Percentiles rank a stretch among this genome's conserved stretches.
Evolutionary conservation across 2,888 invertebrate genomes (phyloP).

Genomic region (Nomada hirtipes): DNA sequence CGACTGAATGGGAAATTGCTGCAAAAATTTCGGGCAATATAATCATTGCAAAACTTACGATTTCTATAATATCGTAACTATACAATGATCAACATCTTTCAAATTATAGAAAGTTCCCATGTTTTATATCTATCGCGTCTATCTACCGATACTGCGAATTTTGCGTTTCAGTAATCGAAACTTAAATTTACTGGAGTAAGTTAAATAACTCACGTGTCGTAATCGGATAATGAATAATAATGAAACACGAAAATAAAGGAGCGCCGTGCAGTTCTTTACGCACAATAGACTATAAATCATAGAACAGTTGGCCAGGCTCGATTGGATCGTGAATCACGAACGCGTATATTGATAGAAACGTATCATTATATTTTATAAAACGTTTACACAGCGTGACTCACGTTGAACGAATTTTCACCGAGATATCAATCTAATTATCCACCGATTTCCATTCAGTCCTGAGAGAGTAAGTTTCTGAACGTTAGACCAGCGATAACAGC

Average conservation of each 20-base stretch:
- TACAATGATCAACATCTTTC: neutral
- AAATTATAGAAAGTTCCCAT: neutral
- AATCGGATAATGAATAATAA: constrained; percentile 40
- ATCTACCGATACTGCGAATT: neutral
- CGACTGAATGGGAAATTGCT: no score
- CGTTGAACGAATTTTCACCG: constrained; percentile 26
- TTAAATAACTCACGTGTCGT: constrained; percentile 1
- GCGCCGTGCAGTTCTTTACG: constrained; percentile 30
- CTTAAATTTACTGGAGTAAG: neutral
- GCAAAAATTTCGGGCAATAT: no score
- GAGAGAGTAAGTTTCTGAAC: constrained; percentile 6
- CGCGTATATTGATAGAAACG: constrained; percentile 54
- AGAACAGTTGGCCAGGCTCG: constrained; percentile 70
- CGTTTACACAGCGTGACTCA: constrained; percentile 47
- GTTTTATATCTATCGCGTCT: neutral
- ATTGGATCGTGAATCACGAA: constrained; percentile 71
- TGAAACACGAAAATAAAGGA: constrained; percentile 26
- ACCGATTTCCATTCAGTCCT: constrained; percentile 42
- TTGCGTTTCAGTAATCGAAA: neutral
- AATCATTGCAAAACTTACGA: no score
- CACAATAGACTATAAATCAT: constrained; percentile 62
- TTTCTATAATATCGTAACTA: no score
- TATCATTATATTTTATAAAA: constrained; percentile 67
- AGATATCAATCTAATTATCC: constrained; percentile 64
- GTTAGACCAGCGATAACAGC: constrained; percentile 24